Conservation (phyloP, 2,888 invertebrate genomes). For the Dusona sp. region DNA sequence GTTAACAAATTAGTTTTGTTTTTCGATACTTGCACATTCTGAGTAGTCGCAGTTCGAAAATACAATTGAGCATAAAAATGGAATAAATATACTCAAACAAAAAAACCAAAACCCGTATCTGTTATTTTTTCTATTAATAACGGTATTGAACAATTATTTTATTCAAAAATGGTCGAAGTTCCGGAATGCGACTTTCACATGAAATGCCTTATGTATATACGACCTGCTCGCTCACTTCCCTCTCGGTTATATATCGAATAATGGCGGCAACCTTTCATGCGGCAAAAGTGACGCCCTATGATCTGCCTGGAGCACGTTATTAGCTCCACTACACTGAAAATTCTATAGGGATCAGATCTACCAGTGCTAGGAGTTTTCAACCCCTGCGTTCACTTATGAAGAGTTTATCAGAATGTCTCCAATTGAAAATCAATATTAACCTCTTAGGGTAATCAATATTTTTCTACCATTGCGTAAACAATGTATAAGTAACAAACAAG, state of each 20-base stretch:
- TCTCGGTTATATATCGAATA: conserved; percentile 43
- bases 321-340: conserved; percentile 51
- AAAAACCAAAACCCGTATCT: not conserved
- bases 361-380: not conserved
- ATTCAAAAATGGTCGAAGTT: not conserved
- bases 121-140: not conserved
- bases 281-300: conserved; percentile 47
- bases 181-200: not conserved
- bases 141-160: not conserved
- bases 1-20: too few species aligned
- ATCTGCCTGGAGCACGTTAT: conserved; percentile 51
- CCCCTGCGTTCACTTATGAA: not conserved
- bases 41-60: too few species aligned
- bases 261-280: conserved; percentile 57
- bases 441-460: not conserved
- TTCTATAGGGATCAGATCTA: conserved; percentile 39
- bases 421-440: not conserved
- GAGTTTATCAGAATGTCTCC: not conserved
- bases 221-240: conserved; percentile 39
- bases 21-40: too few species aligned
- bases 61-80: too few species aligned
- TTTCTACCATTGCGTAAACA: not conserved
- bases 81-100: not conserved
- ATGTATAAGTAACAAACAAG: not conserved
- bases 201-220: not conserved